These are phyloP conservation scores for Pseudobourletiella spinata DNA, from an alignment of 1,140 invertebrate species.

Conservation along the genomic window DNA sequence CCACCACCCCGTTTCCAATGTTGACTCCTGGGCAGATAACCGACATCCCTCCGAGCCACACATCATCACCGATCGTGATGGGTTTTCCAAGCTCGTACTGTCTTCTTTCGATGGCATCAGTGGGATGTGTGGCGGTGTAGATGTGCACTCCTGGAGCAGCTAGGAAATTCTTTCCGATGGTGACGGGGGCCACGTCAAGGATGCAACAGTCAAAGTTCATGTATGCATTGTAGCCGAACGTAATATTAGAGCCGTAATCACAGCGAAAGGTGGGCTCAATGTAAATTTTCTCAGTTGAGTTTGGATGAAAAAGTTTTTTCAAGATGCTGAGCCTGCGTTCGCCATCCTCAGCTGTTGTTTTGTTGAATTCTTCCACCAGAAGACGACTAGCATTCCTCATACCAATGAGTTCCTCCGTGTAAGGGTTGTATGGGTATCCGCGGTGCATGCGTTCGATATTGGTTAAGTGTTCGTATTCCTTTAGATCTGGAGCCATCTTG, in stretches of 20 bases:
- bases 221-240: slow-evolving; percentile 29
- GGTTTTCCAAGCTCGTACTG: slow-evolving; percentile 21
- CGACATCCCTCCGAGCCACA: slow-evolving; percentile 36
- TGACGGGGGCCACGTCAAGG: slow-evolving; percentile 30
- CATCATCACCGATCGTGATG: slow-evolving; percentile 30
- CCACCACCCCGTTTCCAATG: slow-evolving; percentile 34
- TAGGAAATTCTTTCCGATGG: slow-evolving; percentile 26
- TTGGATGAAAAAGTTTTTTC: slow-evolving; percentile 18
- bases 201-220: slow-evolving; percentile 36
- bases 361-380: slow-evolving; percentile 12
- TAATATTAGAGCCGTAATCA: slow-evolving; percentile 30
- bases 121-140: slow-evolving; percentile 31
- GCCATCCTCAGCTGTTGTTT: slow-evolving; percentile 7
- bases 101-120: slow-evolving; percentile 19
- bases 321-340: background rate
- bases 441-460: slow-evolving; percentile 28
- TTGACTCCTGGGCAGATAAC: slow-evolving; percentile 36
- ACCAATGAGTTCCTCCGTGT: background rate
- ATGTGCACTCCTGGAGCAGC: slow-evolving; percentile 31
- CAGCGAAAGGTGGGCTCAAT: slow-evolving; percentile 20
- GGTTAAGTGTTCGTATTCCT: slow-evolving; percentile 23
- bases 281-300: slow-evolving; percentile 4
- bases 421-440: slow-evolving; percentile 25
- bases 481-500: slow-evolving; percentile 3
- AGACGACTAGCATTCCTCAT: background rate